Percentiles rank a stretch among this genome's conserved stretches.
phyloP scores from a whole-genome alignment of 2,797 vertebrate species.

The Lagocephalus sceleratus region DNA sequence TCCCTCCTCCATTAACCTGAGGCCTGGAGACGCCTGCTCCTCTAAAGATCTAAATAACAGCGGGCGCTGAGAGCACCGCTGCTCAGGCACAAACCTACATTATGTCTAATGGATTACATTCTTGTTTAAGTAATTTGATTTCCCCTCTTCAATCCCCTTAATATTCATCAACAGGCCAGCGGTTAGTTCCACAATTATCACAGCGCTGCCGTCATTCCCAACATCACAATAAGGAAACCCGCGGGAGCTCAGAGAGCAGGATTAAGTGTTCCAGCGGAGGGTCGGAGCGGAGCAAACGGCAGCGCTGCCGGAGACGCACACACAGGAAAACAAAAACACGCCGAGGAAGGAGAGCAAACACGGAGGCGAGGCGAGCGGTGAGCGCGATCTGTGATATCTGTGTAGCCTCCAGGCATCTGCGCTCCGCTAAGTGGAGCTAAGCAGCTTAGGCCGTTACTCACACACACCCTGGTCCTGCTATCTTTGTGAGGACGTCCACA shows the following conservation, averaged over 20 bases:
- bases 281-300: constrained; percentile 21
- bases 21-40: constrained; percentile 24
- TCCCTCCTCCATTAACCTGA: constrained; percentile 12
- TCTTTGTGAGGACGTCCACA: too few species aligned
- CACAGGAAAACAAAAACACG: constrained; percentile 13
- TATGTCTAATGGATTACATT: constrained; percentile 70
- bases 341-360: constrained; percentile 15
- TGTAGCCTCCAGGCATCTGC: constrained; percentile 71
- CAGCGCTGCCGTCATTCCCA: constrained; percentile 60
- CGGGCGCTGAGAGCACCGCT: constrained; percentile 40
- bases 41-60: constrained; percentile 44
- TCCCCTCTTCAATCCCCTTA: constrained; percentile 37
- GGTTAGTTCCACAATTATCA: constrained; percentile 68
- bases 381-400: constrained; percentile 70
- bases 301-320: constrained; percentile 16
- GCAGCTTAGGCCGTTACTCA: constrained; percentile 65
- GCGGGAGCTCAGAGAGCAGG: constrained; percentile 47
- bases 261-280: constrained; percentile 61
- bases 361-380: constrained; percentile 31
- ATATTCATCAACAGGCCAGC: constrained; percentile 60
- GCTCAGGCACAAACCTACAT: constrained; percentile 49
- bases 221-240: constrained; percentile 60
- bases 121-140: constrained; percentile 66
- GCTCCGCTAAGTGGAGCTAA: constrained; percentile 72
- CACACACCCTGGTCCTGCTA: constrained; percentile 47